phyloP scores from a whole-genome alignment of 1,140 invertebrate genomes.

The Camponotus pennsylvanicus region DNA sequence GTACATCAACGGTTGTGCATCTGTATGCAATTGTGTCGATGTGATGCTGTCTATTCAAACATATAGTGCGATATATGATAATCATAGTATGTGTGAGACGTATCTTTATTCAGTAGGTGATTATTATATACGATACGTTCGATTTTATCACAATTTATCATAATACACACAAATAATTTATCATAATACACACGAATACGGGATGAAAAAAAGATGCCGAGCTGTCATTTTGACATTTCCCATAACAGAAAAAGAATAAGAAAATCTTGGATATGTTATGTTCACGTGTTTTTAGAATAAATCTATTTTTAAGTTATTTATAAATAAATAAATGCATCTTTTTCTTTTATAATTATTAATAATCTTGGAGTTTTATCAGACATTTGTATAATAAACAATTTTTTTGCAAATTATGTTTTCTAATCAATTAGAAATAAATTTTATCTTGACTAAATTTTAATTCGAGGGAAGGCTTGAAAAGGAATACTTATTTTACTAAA shows the following conservation, averaged over 20 bases:
- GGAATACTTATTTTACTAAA: too few relatives aligned
- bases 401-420: too few relatives aligned
- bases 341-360: not conserved
- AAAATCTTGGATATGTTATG: not conserved
- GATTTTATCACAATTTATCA: slow-evolving; percentile 36
- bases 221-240: not conserved
- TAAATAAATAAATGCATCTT: too few relatives aligned
- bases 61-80: not conserved
- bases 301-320: not conserved
- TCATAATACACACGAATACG: slow-evolving; percentile 20
- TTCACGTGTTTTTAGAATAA: not conserved
- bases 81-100: not conserved
- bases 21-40: slow-evolving; percentile 22
- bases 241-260: not conserved
- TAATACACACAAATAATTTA: slow-evolving; percentile 6
- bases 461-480: too few relatives aligned
- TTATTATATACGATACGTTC: slow-evolving; percentile 2
- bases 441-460: too few relatives aligned
- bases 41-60: not conserved
- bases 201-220: slow-evolving; percentile 4
- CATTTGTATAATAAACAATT: too few relatives aligned
- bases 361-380: not conserved
- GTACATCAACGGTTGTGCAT: not conserved
- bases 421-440: too few relatives aligned
- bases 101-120: slow-evolving; percentile 20